These are phyloP conservation scores for Odontamblyopus lacepedii DNA, from an alignment of 2,797 vertebrate genomes.

Conservation along the genomic window DNA sequence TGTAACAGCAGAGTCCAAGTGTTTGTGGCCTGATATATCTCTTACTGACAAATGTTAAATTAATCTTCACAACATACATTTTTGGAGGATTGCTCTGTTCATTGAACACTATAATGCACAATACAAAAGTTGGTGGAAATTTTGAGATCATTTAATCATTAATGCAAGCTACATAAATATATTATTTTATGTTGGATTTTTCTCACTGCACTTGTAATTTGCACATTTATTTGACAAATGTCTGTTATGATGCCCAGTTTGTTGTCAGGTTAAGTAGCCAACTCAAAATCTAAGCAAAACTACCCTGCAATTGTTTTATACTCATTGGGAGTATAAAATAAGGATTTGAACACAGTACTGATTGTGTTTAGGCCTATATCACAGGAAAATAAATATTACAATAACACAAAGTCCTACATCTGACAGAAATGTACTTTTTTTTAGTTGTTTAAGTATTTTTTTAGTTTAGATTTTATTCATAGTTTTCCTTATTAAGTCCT, in stretches of 20 bases:
- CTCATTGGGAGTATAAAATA: no score
- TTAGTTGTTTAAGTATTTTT: no score
- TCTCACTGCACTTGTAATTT: not conserved
- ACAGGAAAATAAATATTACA: no score
- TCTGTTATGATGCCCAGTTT: not conserved
- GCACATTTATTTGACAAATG: not conserved
- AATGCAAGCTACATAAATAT: not conserved
- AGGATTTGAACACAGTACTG: no score
- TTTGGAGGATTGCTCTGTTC: not conserved
- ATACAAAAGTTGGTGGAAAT: not conserved
- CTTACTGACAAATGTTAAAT: conserved; percentile 5
- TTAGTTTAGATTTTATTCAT: no score
- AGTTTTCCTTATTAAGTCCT: no score
- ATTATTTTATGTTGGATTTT: not conserved
- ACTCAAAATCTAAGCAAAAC: no score
- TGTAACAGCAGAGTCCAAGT: not conserved
- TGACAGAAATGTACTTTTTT: no score
- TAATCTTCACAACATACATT: not conserved
- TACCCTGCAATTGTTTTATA: no score
- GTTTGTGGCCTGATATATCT: not conserved
- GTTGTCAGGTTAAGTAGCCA: no score
- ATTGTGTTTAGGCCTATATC: no score
- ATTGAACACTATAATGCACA: not conserved
- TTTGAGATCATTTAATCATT: not conserved
- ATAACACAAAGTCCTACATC: no score